Percentiles rank a stretch among this genome's conserved stretches.
Evolutionary conservation across 2,113 vertebrate species (phyloP).

Genomic region (Ahaetulla prasina): DNA sequence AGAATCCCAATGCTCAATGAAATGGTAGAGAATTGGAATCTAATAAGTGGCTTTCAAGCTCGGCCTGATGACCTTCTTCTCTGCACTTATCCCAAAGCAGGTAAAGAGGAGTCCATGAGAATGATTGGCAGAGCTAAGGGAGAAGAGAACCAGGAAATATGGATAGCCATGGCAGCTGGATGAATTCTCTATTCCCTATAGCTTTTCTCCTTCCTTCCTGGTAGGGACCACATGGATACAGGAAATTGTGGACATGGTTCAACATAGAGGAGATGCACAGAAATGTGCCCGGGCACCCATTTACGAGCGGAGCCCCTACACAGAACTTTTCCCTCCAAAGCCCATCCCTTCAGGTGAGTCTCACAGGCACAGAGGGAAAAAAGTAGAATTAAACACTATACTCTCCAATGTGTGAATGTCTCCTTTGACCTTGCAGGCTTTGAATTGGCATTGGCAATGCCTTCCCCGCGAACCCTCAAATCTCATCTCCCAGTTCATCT

Average conservation of each 20-base stretch:
- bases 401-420: background rate
- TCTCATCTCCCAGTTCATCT: slow-evolving; percentile 57
- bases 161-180: background rate
- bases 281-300: slow-evolving; percentile 24
- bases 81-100: slow-evolving; percentile 81
- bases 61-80: slow-evolving; percentile 76
- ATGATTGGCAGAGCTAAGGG: background rate
- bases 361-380: background rate
- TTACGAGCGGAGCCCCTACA: slow-evolving; percentile 13
- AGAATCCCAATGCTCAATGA: slow-evolving; percentile 61
- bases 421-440: slow-evolving; percentile 30
- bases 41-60: slow-evolving; percentile 72
- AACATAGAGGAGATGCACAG: slow-evolving; percentile 59
- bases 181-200: slow-evolving; percentile 28
- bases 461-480: slow-evolving; percentile 48
- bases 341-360: slow-evolving; percentile 4
- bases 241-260: slow-evolving; percentile 78
- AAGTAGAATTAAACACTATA: background rate
- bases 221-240: slow-evolving; percentile 82
- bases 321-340: slow-evolving; percentile 27
- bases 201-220: slow-evolving; percentile 53
- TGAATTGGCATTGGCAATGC: slow-evolving; percentile 5
- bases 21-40: slow-evolving; percentile 72
- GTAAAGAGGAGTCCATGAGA: slow-evolving; percentile 42
- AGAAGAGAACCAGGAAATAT: background rate